These are phyloP conservation scores for Laticauda colubrina DNA, from an alignment of 2,113 vertebrate genomes.

Conservation along the genomic window DNA sequence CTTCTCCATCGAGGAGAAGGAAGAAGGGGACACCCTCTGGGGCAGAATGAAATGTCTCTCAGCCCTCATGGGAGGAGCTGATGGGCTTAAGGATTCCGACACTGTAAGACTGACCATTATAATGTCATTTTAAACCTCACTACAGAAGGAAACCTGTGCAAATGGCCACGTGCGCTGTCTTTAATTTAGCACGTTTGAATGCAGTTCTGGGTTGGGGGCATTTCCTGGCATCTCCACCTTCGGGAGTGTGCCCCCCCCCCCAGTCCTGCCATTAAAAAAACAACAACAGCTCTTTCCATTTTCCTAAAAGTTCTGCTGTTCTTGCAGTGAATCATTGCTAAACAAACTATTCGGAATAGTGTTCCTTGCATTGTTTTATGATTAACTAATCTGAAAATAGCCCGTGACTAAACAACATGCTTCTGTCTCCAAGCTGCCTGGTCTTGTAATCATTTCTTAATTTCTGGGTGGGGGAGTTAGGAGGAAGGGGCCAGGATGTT, in stretches of 20 bases:
- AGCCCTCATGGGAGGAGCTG: not conserved
- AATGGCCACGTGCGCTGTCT: not conserved
- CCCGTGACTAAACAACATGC: slow-evolving; percentile 69
- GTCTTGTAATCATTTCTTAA: slow-evolving; percentile 70
- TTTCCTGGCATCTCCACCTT: not conserved
- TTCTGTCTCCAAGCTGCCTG: slow-evolving; percentile 59
- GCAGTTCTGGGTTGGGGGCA: not conserved
- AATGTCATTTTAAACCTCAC: not conserved
- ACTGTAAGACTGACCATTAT: no score
- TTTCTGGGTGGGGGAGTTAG: slow-evolving; percentile 60
- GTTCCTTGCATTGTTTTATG: not conserved
- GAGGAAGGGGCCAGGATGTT: slow-evolving; percentile 20
- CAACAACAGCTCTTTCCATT: not conserved
- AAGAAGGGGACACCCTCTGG: not conserved
- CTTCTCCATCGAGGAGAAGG: not conserved
- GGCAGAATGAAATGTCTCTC: not conserved
- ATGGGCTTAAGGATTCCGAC: no score
- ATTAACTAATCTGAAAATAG: slow-evolving; percentile 53
- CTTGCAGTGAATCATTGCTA: not conserved
- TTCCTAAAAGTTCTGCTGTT: not conserved
- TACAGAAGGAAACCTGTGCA: no score
- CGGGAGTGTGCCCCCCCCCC: not conserved
- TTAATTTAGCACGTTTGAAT: not conserved
- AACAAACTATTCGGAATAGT: not conserved
- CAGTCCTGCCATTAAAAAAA: not conserved